Evolutionary conservation across 2,888 invertebrate species (phyloP), one percentile per base, ranked within the genome.

Genomic region (Ceramica pisi): DNA sequence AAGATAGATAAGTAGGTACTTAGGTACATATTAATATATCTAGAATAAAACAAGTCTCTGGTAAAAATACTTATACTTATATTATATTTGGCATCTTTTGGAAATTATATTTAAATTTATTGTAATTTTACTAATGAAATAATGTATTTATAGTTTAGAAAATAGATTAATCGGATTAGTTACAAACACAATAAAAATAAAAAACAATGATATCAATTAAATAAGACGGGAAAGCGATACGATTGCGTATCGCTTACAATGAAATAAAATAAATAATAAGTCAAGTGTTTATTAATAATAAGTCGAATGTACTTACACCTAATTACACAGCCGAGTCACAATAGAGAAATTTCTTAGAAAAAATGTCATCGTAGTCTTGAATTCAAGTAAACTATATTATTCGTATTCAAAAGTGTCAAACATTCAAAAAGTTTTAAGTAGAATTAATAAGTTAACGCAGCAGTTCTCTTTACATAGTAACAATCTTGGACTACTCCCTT

Each of bases 111-210:
- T 4, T 64, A 48, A 26, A 55, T 8, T 21, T 3, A 1, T 19
- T 26, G 5, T 44, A 23, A 51, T 5, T 63, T n/a, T 38, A 23
- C 3, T 44, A 21, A 21, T 0, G 14, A 16, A 31, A 53, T 31
- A 59, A 35, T 57, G 2, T 21, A 57, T 23, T 26, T 50, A 59
- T 55, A 9, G 5, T 44, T 19, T 0, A 12, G 7, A 10, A 41
- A 44, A 41, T 1, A 67, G n/a, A 10, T 4, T 55, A 35, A 63
- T 50, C 23, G 2, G 12, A 60, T 55, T 78, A 26, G 53, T 64
- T 62, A 31, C 61, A 51, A 62, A 53, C n/a, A 41, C 23, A 19
- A 53, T 70, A 38, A 12, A 14, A 56, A 53, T 10, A 60, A 55
- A 35, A 55, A 73, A 68, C n/a, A 26, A 31, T 46, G 14, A 26